phyloP scores from a whole-genome alignment of 2,888 invertebrate species.

The Eristalinus sepulchralis region DNA sequence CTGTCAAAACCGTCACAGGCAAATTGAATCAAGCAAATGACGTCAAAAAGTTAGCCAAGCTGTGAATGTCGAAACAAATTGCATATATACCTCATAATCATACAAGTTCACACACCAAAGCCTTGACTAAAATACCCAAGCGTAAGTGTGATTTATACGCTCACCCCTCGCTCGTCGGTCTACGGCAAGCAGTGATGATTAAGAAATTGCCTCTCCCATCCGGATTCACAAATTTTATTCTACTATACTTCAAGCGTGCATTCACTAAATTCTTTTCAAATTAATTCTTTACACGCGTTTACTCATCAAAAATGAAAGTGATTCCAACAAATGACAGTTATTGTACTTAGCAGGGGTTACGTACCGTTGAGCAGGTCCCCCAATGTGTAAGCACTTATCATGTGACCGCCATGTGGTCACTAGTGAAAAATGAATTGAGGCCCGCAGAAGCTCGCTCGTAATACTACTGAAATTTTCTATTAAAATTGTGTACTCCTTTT shows the following conservation, averaged over 20 bases:
- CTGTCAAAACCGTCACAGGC: not conserved
- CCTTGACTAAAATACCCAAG: slow-evolving; percentile 32
- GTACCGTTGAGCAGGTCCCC: not conserved
- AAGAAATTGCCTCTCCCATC: slow-evolving; percentile 55
- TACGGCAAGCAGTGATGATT: slow-evolving; percentile 27
- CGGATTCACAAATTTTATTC: slow-evolving; percentile 21
- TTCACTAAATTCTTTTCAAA: slow-evolving; percentile 35
- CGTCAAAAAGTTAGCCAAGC: not conserved
- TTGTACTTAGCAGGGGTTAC: not conserved
- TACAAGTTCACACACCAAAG: not conserved
- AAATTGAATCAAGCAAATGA: not conserved
- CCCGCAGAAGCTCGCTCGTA: not conserved
- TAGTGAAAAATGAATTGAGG: not conserved
- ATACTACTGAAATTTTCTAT: not conserved
- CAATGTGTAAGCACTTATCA: not conserved
- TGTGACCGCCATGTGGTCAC: not conserved
- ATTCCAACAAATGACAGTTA: not conserved
- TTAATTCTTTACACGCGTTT: slow-evolving; percentile 45
- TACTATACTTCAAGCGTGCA: not conserved
- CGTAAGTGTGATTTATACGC: slow-evolving; percentile 26
- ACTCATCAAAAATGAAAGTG: not conserved
- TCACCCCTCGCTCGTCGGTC: not conserved
- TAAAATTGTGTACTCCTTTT: not conserved
- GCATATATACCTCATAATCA: not conserved
- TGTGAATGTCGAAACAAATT: not conserved